phyloP scores from a whole-genome alignment of 2,113 vertebrate species.

The Petaurus breviceps region DNA sequence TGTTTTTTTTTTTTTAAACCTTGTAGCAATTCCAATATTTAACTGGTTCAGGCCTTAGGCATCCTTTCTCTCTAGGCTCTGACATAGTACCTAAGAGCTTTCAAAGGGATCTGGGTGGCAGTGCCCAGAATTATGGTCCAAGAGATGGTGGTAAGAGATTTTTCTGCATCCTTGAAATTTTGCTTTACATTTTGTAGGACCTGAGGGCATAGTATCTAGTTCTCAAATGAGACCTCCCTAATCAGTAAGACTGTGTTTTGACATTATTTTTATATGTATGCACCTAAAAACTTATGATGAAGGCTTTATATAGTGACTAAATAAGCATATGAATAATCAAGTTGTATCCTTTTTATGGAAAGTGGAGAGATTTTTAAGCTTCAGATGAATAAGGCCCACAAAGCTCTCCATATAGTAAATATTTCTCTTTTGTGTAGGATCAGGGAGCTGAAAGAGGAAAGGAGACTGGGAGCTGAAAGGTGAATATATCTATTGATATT shows the following conservation, averaged over 20 bases:
- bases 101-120: background rate
- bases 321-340: background rate
- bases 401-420: background rate
- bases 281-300: background rate
- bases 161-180: slow-evolving; percentile 32
- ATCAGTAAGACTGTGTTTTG: background rate
- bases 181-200: slow-evolving; percentile 11
- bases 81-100: background rate
- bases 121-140: slow-evolving; percentile 13
- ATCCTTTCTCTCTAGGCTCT: background rate
- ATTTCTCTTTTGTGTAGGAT: background rate
- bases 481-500: slow-evolving; percentile 2
- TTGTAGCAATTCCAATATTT: background rate
- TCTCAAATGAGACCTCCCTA: slow-evolving; percentile 14
- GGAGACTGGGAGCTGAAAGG: background rate
- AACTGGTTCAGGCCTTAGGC: background rate
- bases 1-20: background rate
- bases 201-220: background rate
- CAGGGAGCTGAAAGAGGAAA: background rate
- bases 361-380: slow-evolving; percentile 35
- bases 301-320: slow-evolving; percentile 4
- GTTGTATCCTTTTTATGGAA: slow-evolving; percentile 9
- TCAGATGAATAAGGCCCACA: slow-evolving; percentile 14
- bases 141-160: slow-evolving; percentile 11
- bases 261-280: slow-evolving; percentile 5